These are phyloP conservation scores for Chinchilla lanigera DNA, from an alignment of 2,113 vertebrate species.

Conservation along the genomic window DNA sequence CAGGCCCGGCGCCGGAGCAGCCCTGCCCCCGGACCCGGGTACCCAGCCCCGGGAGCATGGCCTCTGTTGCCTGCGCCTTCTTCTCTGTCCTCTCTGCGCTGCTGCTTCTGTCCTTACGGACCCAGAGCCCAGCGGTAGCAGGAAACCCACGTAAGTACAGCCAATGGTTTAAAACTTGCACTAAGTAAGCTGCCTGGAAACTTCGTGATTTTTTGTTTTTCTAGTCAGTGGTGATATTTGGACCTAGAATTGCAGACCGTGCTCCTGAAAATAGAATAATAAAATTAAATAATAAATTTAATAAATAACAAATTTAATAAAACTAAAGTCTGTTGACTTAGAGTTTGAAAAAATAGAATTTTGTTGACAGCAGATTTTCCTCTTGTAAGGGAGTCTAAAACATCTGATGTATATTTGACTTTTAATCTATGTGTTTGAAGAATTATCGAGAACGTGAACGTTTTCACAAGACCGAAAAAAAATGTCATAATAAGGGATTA, in stretches of 20 bases:
- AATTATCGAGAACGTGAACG: background rate
- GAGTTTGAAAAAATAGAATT: background rate
- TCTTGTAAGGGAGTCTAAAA: background rate
- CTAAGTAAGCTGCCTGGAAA: constrained; percentile 62
- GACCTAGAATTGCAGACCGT: background rate
- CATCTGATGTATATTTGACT: background rate
- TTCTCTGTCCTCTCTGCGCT: constrained; percentile 23
- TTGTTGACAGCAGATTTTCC: background rate
- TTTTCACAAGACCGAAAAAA: constrained; percentile 32
- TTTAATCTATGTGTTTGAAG: background rate
- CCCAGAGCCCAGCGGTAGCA: constrained; percentile 9
- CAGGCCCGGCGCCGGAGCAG: background rate
- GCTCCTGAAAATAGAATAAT: background rate
- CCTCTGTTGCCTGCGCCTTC: constrained; percentile 78
- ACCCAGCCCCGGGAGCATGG: constrained; percentile 81
- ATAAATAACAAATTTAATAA: too few species aligned
- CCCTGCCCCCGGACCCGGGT: background rate
- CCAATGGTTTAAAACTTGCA: constrained; percentile 66
- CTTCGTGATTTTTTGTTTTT: constrained; percentile 46
- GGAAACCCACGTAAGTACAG: constrained; percentile 84
- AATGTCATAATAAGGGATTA: constrained; percentile 29
- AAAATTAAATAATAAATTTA: too few species aligned
- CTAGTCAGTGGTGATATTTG: background rate
- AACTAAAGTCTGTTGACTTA: background rate
- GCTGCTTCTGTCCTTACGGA: constrained; percentile 64